A percentile compares a stretch with the other conserved stretches of the same genome.
Evolutionary conservation across 2,888 invertebrate species (phyloP).

Genomic region (Coecobrya sp.): DNA sequence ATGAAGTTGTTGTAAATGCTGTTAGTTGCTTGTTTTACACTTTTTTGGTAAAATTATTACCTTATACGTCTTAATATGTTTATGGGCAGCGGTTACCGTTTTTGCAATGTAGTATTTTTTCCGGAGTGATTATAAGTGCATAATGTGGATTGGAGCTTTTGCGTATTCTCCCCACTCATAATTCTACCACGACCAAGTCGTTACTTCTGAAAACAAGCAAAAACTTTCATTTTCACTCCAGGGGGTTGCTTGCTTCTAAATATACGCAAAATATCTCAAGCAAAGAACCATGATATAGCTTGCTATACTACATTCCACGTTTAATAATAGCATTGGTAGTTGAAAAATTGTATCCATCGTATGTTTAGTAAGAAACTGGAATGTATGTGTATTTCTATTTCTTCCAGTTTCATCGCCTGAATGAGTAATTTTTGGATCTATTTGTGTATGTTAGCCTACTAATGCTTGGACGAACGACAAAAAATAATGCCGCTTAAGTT

Average conservation of each 20-base stretch:
- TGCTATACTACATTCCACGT: neutral
- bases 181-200: conserved; percentile 67
- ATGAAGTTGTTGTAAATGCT: neutral
- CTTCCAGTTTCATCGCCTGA: neutral
- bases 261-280: neutral
- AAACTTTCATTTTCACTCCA: conserved; percentile 77
- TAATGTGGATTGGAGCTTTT: conserved; percentile 7
- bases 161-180: neutral
- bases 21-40: neutral
- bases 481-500: conserved; percentile 14
- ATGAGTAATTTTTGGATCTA: conserved; percentile 35
- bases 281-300: neutral
- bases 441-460: neutral
- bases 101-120: neutral
- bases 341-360: neutral
- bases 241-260: conserved; percentile 35
- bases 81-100: neutral
- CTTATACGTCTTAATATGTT: neutral
- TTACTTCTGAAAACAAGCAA: conserved; percentile 66
- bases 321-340: neutral
- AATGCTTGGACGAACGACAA: neutral
- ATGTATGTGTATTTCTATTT: neutral
- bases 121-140: neutral
- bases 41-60: neutral
- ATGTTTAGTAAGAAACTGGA: neutral